Evolutionary conservation across 35 echinoderm and acorn worm species (phyloP).

Genomic region (Stichopus chloronotus): DNA sequence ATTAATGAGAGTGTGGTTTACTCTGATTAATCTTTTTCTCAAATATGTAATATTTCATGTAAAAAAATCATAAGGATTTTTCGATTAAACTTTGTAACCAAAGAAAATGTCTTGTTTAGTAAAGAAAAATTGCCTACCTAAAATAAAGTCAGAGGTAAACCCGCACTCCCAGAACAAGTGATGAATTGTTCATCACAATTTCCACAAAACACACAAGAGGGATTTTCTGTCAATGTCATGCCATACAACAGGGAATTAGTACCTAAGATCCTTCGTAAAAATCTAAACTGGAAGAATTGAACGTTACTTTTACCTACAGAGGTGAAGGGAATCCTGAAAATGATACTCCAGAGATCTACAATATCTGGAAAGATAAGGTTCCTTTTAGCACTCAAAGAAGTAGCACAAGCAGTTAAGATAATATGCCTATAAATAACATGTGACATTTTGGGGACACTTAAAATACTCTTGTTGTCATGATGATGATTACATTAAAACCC

Average conservation of each 20-base stretch:
- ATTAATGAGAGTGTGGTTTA: neutral
- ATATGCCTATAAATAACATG: neutral
- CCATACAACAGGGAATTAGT: neutral
- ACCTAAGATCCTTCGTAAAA: neutral
- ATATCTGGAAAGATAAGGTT: neutral
- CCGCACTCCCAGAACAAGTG: neutral
- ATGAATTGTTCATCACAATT: neutral
- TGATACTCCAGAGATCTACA: neutral
- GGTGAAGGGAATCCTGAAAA: neutral
- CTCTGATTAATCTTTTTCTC: neutral
- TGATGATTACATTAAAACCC: neutral
- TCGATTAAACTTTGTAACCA: neutral
- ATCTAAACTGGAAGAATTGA: neutral
- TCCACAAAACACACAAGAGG: neutral
- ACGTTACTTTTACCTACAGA: neutral
- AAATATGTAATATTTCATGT: neutral
- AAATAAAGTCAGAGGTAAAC: neutral
- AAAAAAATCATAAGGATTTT: neutral
- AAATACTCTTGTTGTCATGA: neutral
- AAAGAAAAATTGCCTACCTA: neutral
- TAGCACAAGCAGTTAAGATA: neutral
- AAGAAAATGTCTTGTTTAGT: conserved; percentile 3
- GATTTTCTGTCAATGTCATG: neutral
- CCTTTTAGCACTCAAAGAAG: neutral
- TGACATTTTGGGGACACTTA: neutral